Percentiles rank a stretch among this genome's conserved stretches.
These are phyloP conservation scores for Etheostoma spectabile DNA, from an alignment of 2,113 vertebrate genomes.

Conservation along the genomic window DNA sequence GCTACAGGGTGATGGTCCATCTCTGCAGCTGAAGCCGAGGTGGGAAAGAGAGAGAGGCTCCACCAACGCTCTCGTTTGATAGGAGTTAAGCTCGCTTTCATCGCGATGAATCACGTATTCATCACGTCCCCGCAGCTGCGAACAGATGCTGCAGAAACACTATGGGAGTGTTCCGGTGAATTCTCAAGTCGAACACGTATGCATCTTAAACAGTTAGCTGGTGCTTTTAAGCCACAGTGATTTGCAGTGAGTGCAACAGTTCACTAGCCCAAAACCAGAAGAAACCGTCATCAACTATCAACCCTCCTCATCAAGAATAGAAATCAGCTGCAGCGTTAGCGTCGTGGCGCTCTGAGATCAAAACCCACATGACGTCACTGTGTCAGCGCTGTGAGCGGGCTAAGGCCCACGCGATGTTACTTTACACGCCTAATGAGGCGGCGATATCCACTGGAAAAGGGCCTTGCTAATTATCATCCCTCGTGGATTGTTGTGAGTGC, in stretches of 20 bases:
- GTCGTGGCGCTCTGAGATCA: conserved; percentile 37
- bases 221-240: background rate
- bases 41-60: conserved; percentile 18
- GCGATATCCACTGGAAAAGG: conserved; percentile 34
- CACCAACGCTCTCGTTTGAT: conserved; percentile 34
- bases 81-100: conserved; percentile 42
- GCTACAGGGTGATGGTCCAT: conserved; percentile 25
- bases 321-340: background rate
- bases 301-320: background rate
- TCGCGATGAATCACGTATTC: conserved; percentile 45
- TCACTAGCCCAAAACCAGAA: background rate
- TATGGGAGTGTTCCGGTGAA: conserved; percentile 17
- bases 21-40: conserved; percentile 40
- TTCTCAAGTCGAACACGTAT: background rate
- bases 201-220: conserved; percentile 22
- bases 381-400: conserved; percentile 35
- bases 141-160: conserved; percentile 1
- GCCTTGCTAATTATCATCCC: conserved; percentile 59
- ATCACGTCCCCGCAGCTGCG: conserved; percentile 36
- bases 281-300: background rate
- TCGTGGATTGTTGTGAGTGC: conserved; percentile 42
- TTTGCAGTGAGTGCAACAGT: background rate
- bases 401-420: conserved; percentile 34
- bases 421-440: conserved; percentile 65
- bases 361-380: conserved; percentile 50